Conservation (phyloP, 2,888 invertebrate species). For the Allygus modestus region DNA sequence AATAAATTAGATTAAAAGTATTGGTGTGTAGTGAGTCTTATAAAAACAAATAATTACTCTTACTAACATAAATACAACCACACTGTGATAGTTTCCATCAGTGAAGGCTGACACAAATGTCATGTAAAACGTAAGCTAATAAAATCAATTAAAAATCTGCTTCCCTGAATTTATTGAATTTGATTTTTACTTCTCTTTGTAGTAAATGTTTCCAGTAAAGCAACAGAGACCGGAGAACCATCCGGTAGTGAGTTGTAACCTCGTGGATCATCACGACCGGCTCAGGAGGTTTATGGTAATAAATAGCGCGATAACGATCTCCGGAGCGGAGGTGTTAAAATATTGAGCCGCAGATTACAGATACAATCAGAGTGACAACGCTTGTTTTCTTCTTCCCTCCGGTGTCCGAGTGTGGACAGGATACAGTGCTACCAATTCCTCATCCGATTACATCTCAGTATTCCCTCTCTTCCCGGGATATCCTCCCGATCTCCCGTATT, state of each 20-base stretch:
- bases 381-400: not conserved
- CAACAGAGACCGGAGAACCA: no score
- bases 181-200: no score
- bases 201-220: no score
- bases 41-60: no score
- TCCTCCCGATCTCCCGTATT: not conserved
- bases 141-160: no score
- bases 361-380: conserved; percentile 33
- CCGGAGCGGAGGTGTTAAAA: conserved; percentile 13
- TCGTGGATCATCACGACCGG: not conserved
- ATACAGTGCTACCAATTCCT: not conserved
- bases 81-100: no score
- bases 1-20: no score
- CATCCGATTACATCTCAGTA: not conserved
- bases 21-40: no score
- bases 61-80: no score
- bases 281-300: not conserved
- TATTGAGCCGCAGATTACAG: conserved; percentile 20
- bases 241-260: not conserved
- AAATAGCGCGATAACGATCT: conserved; percentile 2
- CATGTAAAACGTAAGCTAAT: no score
- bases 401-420: not conserved
- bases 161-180: no score
- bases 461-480: not conserved
- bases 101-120: no score